phyloP scores from a whole-genome alignment of 2,113 vertebrate species.

The Propithecus coquereli region DNA sequence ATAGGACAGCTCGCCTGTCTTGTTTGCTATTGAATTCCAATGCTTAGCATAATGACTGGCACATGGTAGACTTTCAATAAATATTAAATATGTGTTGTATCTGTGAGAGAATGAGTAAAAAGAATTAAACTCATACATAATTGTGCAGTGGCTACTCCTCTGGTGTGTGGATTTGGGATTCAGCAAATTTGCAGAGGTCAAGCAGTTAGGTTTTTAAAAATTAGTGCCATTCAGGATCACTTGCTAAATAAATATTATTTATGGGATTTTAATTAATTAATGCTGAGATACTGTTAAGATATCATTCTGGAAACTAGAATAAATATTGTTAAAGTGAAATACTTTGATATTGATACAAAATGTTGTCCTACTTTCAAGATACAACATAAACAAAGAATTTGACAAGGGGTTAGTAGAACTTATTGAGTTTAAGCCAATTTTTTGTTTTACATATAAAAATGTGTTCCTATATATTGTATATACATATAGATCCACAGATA shows the following conservation, averaged over 20 bases:
- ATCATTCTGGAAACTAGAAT: not conserved
- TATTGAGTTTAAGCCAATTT: not conserved
- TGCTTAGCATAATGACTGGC: not conserved
- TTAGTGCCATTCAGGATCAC: not conserved
- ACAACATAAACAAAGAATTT: not conserved
- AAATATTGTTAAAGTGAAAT: not conserved
- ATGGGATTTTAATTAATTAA: slow-evolving; percentile 10
- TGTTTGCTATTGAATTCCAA: not conserved
- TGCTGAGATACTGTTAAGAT: not conserved
- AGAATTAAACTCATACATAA: not conserved
- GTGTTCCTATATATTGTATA: not conserved
- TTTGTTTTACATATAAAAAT: not conserved
- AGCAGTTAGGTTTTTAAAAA: not conserved
- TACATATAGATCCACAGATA: not conserved
- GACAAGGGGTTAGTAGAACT: not conserved
- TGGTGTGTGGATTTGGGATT: not conserved
- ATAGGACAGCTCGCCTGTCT: not conserved
- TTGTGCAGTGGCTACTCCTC: not conserved
- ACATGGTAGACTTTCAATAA: not conserved
- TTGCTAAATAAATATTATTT: not conserved
- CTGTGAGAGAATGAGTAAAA: not conserved
- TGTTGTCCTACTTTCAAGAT: not conserved
- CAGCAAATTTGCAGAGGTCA: not conserved
- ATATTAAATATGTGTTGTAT: not conserved
- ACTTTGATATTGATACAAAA: slow-evolving; percentile 22